phyloP scores from a whole-genome alignment of 2,113 vertebrate species.

The Bufo gargarizans region DNA sequence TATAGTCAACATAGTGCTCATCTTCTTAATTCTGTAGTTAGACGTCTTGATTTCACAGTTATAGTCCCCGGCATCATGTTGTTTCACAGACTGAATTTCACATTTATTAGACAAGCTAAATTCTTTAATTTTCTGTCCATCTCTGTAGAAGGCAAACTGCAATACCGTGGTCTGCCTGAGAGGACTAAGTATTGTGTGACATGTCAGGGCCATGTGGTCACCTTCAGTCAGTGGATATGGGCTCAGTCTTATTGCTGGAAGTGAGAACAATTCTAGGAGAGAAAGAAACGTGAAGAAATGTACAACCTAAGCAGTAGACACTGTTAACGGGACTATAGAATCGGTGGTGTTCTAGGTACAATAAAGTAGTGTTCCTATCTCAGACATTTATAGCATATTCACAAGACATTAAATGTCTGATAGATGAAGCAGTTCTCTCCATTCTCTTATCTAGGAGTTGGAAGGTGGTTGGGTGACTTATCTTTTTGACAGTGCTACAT shows the following conservation, averaged over 20 bases:
- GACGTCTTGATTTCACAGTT: not conserved
- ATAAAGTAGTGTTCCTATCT: not conserved
- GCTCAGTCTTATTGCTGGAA: not conserved
- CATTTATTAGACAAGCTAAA: not conserved
- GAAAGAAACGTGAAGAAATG: not conserved
- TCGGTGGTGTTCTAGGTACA: not conserved
- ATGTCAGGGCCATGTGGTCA: slow-evolving; percentile 17
- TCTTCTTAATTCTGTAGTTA: not conserved
- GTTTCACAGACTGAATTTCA: not conserved
- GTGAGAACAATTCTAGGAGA: slow-evolving; percentile 12
- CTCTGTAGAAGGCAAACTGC: slow-evolving; percentile 20
- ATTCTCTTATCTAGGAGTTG: too few species aligned
- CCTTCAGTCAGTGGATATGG: not conserved
- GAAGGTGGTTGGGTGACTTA: too few species aligned
- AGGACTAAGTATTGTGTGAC: not conserved
- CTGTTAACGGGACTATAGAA: not conserved
- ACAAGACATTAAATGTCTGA: too few species aligned
- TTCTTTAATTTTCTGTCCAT: not conserved
- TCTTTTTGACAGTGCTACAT: too few species aligned
- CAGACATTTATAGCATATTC: not conserved
- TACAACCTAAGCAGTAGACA: not conserved
- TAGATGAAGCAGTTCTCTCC: too few species aligned
- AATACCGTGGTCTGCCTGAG: not conserved
- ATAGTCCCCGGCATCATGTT: slow-evolving; percentile 2
- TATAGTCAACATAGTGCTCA: not conserved